These are phyloP conservation scores for Pangasius larnaudii DNA, from an alignment of 2,797 vertebrate species.

Conservation along the genomic window DNA sequence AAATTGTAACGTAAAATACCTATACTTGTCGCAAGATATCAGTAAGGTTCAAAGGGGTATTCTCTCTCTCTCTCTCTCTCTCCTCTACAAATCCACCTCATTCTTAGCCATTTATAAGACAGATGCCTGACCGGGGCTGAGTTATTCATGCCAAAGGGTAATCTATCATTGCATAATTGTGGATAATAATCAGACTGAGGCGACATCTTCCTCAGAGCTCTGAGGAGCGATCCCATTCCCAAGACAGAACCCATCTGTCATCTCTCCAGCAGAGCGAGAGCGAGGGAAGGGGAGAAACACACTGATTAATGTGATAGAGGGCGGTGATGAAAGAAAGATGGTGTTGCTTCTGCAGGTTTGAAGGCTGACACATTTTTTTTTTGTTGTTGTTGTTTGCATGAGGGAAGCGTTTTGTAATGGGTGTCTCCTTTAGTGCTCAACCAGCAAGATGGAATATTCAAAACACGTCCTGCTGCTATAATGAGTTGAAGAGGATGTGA, in stretches of 20 bases:
- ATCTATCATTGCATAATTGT: constrained; percentile 59
- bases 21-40: not conserved
- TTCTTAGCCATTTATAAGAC: constrained; percentile 54
- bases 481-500: not conserved
- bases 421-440: constrained; percentile 28
- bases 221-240: constrained; percentile 42
- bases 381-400: not conserved
- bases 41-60: not conserved
- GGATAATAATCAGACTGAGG: constrained; percentile 57
- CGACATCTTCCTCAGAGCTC: constrained; percentile 36
- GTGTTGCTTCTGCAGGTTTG: not conserved
- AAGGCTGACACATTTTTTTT: not conserved
- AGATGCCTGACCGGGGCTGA: constrained; percentile 48
- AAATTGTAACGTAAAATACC: not conserved
- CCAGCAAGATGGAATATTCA: constrained; percentile 9
- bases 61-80: not conserved
- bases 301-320: constrained; percentile 45
- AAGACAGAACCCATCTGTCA: constrained; percentile 53
- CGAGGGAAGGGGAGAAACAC: constrained; percentile 13
- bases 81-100: constrained; percentile 16
- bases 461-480: constrained; percentile 11
- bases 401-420: not conserved
- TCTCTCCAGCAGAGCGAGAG: constrained; percentile 28
- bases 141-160: constrained; percentile 52
- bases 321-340: constrained; percentile 17